phyloP scores from a whole-genome alignment of 1,140 invertebrate species.

The Nautilus pompilius region DNA sequence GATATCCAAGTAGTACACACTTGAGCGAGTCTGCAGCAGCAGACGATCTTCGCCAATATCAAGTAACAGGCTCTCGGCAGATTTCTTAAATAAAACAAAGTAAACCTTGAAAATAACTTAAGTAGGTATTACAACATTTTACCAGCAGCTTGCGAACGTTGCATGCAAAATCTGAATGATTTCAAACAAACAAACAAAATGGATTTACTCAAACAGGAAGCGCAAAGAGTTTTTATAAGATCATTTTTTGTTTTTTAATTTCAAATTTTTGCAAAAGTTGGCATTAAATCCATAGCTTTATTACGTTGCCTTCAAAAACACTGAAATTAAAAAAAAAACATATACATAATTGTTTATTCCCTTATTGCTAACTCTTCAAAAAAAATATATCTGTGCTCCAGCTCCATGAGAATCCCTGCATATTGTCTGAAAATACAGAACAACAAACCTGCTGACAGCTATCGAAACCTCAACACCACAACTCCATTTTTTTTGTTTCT shows the following conservation, averaged over 20 bases:
- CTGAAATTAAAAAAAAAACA: too few relatives aligned
- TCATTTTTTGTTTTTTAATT: neutral
- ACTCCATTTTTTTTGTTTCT: too few relatives aligned
- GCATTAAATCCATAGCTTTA: too few relatives aligned
- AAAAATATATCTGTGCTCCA: too few relatives aligned
- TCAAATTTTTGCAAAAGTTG: neutral
- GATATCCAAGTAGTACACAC: conserved; percentile 65
- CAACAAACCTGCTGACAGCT: too few relatives aligned
- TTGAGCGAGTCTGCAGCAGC: conserved; percentile 61
- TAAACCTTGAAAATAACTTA: conserved; percentile 2
- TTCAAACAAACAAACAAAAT: neutral
- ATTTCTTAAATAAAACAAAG: conserved; percentile 55
- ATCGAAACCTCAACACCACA: too few relatives aligned
- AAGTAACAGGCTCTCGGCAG: conserved; percentile 62
- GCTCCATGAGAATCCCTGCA: too few relatives aligned
- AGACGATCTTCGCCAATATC: conserved; percentile 72
- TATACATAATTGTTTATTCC: too few relatives aligned
- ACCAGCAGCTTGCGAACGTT: neutral
- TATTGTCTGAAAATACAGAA: too few relatives aligned
- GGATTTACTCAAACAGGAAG: neutral
- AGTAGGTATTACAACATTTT: neutral
- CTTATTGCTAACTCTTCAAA: too few relatives aligned
- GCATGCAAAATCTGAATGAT: neutral
- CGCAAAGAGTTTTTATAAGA: neutral
- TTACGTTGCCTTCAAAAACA: too few relatives aligned